These are phyloP conservation scores for Palythoa grandiflora DNA, from an alignment of 92 coral and sea anemone species.

Conservation along the genomic window DNA sequence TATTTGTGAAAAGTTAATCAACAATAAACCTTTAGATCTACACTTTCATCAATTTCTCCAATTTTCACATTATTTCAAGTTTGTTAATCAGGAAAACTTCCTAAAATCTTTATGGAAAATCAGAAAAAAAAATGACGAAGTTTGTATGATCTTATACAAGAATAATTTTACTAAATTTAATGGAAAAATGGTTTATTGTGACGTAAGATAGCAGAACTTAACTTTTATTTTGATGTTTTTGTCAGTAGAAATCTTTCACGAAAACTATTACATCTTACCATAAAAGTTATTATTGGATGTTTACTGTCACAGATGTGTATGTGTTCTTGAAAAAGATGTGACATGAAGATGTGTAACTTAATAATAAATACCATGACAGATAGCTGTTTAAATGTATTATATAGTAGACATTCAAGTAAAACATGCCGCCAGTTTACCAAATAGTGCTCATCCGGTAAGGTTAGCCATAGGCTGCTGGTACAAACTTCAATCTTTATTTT, in stretches of 20 bases:
- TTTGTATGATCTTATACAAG: background rate
- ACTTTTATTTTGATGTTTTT: background rate
- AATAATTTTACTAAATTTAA: background rate
- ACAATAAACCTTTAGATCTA: background rate
- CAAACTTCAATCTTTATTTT: conserved; percentile 77
- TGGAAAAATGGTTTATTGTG: background rate
- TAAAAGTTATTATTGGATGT: background rate
- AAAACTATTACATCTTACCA: background rate
- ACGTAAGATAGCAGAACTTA: no score
- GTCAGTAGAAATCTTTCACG: background rate
- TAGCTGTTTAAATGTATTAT: conserved; percentile 25
- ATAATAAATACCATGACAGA: conserved; percentile 21
- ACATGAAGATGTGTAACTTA: background rate
- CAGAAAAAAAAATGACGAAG: background rate
- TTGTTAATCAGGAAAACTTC: background rate
- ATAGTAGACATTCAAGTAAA: conserved; percentile 41
- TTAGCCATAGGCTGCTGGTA: conserved; percentile 68
- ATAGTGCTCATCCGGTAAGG: conserved; percentile 56
- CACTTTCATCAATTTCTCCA: background rate
- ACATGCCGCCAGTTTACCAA: conserved; percentile 53
- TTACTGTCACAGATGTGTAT: conserved; percentile 11
- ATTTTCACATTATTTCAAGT: background rate
- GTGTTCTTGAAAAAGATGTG: background rate
- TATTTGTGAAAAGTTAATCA: background rate
- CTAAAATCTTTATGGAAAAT: background rate